Evolutionary conservation across 1,140 invertebrate genomes (phyloP), one percentile per base, ranked within the genome.

Genomic region (Musca vetustissima): DNA sequence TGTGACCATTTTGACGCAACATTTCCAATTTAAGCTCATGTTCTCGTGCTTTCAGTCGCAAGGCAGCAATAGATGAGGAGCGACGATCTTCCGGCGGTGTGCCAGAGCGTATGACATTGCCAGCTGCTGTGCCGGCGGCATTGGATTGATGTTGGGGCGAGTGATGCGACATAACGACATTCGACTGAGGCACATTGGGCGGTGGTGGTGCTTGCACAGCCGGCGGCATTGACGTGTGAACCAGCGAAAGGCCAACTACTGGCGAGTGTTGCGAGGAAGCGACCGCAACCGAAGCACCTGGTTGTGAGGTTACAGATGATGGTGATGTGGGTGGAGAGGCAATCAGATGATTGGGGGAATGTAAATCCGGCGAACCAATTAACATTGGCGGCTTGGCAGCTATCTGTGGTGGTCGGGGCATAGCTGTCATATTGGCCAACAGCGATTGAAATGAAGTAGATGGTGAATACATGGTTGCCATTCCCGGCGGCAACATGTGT

Each of bases 1-100:
- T 87, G 66, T 87, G 86, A 28, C 90, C 90, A 75, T 91, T 92
- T 76, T 94, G 93, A 55, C 92, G 84, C 48, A 94, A 74, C 87
- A 94, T 89, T 79, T 95, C 93, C 72, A 95, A 83, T 75, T 92
- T 89, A 8, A 96, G 83, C 79, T 96, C 94, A 81, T 98, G 95
- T 83, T 98, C 95, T 8, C 95, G 87, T 1, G 96, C 96, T 73
- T 96, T 95, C 32, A 96, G 85, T 66, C 96, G 84, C 4, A 98
- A 84, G 0, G 94, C 92, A 1, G 94, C 94, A 67, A 98, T 97
- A 73, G 94, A 96, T 22, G 92, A 94, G 73, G 90, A 93, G 70
- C 95, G 85, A 69, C 94, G 86, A 82, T 96, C 95, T 68, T 91
- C 88, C 75, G 89, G 91, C 59, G 84, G 87, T 66, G 78, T 82